These are phyloP conservation scores for Erannis defoliaria DNA, from an alignment of 2,888 invertebrate species.

Conservation along the genomic window DNA sequence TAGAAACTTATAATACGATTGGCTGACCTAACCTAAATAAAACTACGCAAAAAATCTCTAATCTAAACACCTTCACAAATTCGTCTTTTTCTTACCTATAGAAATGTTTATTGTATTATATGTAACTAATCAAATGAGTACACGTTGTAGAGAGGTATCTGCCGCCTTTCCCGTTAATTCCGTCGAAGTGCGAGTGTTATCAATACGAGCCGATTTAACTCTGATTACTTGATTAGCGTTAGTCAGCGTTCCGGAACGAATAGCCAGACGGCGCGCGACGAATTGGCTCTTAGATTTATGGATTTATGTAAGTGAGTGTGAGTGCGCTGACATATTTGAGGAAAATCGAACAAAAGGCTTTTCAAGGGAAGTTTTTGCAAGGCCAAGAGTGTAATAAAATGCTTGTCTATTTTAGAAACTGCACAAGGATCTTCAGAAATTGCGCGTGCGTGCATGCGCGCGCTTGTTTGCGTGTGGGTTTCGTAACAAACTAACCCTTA, in stretches of 20 bases:
- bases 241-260: constrained; percentile 64
- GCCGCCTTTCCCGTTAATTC: constrained; percentile 33
- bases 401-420: not conserved
- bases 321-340: constrained; percentile 11
- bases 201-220: constrained; percentile 48
- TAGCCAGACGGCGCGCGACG: constrained; percentile 60
- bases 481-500: too few relatives aligned
- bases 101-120: not conserved
- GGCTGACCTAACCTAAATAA: too few relatives aligned
- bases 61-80: not conserved
- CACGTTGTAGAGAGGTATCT: not conserved
- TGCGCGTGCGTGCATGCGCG: too few relatives aligned
- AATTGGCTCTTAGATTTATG: constrained; percentile 49
- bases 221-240: constrained; percentile 44
- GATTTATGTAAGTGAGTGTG: constrained; percentile 9
- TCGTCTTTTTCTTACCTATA: not conserved
- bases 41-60: too few relatives aligned
- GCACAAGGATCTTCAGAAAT: too few relatives aligned
- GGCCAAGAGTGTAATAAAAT: not conserved
- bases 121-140: not conserved
- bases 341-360: constrained; percentile 18
- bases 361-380: constrained; percentile 9
- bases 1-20: too few relatives aligned
- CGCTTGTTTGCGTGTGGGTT: not conserved
- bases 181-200: constrained; percentile 49